phyloP scores from a whole-genome alignment of 2,113 vertebrate genomes.

The Notechis scutatus region DNA sequence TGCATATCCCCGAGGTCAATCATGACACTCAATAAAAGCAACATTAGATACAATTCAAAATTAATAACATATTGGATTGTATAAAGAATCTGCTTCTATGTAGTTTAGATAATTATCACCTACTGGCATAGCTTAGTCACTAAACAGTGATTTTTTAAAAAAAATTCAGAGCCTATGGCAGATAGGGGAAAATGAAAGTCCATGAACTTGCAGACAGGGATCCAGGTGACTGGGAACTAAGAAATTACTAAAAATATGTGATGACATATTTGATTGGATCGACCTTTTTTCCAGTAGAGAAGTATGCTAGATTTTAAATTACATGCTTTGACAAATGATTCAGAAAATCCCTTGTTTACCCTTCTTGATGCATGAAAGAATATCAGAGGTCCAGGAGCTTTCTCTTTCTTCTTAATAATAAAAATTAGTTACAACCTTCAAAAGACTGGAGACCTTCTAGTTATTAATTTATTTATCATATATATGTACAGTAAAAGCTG shows the following conservation, averaged over 20 bases:
- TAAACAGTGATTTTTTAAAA: not conserved
- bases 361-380: constrained; percentile 25
- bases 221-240: not conserved
- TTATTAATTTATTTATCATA: not conserved
- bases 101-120: not conserved
- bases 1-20: constrained; percentile 5
- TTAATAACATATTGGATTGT: not conserved
- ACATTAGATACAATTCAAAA: constrained; percentile 12
- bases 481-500: not conserved
- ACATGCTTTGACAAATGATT: constrained; percentile 8
- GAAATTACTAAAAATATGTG: not conserved
- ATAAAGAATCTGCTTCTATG: not conserved
- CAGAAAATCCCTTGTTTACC: constrained; percentile 16
- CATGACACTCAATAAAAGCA: not conserved
- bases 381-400: not conserved
- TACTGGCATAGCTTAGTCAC: not conserved
- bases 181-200: not conserved
- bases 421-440: not conserved
- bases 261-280: constrained; percentile 3
- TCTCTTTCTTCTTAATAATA: constrained; percentile 20
- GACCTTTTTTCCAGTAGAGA: not conserved
- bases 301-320: constrained; percentile 1
- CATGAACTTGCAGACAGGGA: not conserved
- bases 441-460: not conserved
- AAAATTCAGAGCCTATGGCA: not conserved